Evolutionary conservation across 2,113 vertebrate genomes (phyloP).

Genomic region (Holacanthus passer): DNA sequence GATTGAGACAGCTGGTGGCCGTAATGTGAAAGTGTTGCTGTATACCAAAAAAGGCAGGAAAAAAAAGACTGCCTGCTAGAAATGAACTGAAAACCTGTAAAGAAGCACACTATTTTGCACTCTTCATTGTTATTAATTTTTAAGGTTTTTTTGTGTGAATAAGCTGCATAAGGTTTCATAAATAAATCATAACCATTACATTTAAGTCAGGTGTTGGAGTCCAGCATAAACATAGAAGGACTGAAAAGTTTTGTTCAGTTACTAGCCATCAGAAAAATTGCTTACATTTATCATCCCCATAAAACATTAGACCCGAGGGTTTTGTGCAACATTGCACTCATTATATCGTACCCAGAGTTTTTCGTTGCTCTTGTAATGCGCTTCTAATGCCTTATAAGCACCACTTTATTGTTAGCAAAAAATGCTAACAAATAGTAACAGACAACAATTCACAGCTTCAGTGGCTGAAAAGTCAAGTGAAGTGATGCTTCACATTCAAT

Average conservation of each 20-base stretch:
- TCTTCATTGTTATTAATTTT: neutral
- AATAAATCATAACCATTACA: constrained; percentile 6
- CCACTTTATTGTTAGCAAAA: constrained; percentile 6
- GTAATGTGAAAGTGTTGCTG: neutral
- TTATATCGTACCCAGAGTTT: constrained; percentile 1
- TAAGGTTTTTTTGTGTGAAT: too few relatives aligned
- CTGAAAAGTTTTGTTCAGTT: neutral
- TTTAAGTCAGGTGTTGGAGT: neutral
- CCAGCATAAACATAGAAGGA: neutral
- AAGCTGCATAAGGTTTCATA: neutral
- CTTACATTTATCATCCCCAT: neutral
- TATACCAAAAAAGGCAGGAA: neutral
- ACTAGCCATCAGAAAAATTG: neutral
- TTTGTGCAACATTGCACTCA: constrained; percentile 18
- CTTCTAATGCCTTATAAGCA: constrained; percentile 1
- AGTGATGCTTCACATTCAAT: constrained; percentile 68
- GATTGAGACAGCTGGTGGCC: neutral
- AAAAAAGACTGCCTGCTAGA: neutral
- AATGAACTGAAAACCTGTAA: neutral
- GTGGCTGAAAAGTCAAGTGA: constrained; percentile 51
- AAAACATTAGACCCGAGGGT: neutral
- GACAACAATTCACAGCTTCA: constrained; percentile 43
- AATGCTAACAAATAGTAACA: constrained; percentile 7
- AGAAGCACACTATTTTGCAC: neutral
- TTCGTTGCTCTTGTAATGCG: neutral